Evolutionary conservation across 2,797 vertebrate genomes (phyloP).

Genomic region (Ceyx erithaca): DNA sequence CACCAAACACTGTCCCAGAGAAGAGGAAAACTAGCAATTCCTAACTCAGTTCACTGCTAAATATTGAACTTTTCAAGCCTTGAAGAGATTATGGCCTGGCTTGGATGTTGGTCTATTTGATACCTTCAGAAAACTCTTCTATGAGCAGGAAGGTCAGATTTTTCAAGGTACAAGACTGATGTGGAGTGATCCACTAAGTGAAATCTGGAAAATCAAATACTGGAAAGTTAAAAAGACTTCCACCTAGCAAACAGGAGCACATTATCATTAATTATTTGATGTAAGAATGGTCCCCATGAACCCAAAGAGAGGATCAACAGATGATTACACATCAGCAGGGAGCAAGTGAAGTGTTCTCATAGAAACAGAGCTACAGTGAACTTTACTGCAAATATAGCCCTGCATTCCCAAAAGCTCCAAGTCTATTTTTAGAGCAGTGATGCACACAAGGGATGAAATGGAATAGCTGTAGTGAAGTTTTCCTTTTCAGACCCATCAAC

Average conservation of each 20-base stretch:
- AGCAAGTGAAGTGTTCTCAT: not conserved
- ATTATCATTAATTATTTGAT: not conserved
- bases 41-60: not conserved
- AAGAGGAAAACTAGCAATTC: not conserved
- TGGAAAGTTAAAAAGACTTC: not conserved
- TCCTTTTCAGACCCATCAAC: not conserved
- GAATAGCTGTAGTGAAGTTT: not conserved
- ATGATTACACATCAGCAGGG: not conserved
- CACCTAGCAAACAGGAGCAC: not conserved
- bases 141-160: not conserved
- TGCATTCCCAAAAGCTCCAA: not conserved
- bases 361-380: not conserved
- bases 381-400: not conserved
- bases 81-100: not conserved
- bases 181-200: not conserved
- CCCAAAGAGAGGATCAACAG: not conserved
- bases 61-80: not conserved
- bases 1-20: not conserved
- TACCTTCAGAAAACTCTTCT: not conserved
- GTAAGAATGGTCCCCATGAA: not conserved
- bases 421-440: not conserved
- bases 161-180: not conserved
- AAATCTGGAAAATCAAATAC: not conserved
- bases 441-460: not conserved
- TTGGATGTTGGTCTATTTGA: not conserved